phyloP scores from a whole-genome alignment of 2,888 invertebrate genomes.

The Dynastes hyllus region DNA sequence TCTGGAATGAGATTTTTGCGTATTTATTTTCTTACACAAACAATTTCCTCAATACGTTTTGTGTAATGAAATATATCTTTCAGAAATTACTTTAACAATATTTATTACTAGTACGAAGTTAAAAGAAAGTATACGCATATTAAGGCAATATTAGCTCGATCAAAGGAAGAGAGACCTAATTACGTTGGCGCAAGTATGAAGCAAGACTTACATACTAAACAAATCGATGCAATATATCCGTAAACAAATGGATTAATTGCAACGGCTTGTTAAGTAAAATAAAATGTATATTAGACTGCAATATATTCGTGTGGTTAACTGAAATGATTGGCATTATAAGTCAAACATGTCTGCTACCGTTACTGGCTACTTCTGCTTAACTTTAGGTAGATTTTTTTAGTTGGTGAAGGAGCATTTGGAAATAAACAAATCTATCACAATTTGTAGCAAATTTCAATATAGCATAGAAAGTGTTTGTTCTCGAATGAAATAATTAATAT shows the following conservation, averaged over 20 bases:
- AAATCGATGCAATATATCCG: not conserved
- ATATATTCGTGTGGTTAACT: not conserved
- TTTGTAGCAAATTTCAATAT: too few relatives aligned
- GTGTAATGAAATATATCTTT: constrained; percentile 37
- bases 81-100: constrained; percentile 34
- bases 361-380: too few relatives aligned
- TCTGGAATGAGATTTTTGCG: constrained; percentile 12
- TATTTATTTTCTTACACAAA: constrained; percentile 34
- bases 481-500: too few relatives aligned
- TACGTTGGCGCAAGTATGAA: not conserved
- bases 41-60: constrained; percentile 26
- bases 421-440: too few relatives aligned
- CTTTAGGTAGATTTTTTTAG: too few relatives aligned
- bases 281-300: too few relatives aligned
- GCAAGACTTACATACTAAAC: not conserved
- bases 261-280: too few relatives aligned
- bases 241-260: too few relatives aligned
- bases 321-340: too few relatives aligned
- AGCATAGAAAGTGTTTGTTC: too few relatives aligned
- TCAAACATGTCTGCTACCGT: too few relatives aligned
- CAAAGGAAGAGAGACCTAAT: constrained; percentile 11
- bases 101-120: constrained; percentile 12
- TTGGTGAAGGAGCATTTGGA: too few relatives aligned
- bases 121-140: constrained; percentile 21
- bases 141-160: constrained; percentile 17